These are phyloP conservation scores for Lepus oiostolus DNA, from an alignment of 2,797 vertebrate genomes.

Conservation along the genomic window DNA sequence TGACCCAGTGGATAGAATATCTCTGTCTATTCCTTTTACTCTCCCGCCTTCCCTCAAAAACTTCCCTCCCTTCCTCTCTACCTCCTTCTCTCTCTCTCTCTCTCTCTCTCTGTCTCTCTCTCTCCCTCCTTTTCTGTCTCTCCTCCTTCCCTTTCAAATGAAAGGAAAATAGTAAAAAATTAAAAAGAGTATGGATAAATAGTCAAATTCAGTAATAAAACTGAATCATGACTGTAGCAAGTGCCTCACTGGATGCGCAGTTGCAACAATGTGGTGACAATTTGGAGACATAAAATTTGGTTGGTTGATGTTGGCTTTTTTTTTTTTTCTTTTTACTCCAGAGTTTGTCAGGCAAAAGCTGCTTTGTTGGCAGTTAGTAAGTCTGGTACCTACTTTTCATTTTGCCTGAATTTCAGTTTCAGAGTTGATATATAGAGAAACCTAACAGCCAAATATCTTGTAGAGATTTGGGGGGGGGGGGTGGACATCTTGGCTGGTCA, in stretches of 20 bases:
- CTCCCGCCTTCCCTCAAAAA: too few relatives aligned
- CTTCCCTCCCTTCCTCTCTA: too few relatives aligned
- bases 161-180: too few relatives aligned
- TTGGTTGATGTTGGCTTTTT: not conserved
- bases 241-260: not conserved
- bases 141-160: too few relatives aligned
- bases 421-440: not conserved
- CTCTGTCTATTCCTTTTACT: too few relatives aligned
- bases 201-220: conserved; percentile 32
- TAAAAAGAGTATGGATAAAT: not conserved
- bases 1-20: too few relatives aligned
- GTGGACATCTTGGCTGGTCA: not conserved
- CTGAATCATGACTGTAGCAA: not conserved
- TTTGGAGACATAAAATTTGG: conserved; percentile 2
- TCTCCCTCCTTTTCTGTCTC: too few relatives aligned
- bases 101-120: too few relatives aligned
- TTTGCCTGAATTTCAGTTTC: not conserved
- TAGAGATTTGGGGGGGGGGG: not conserved
- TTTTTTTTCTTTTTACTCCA: conserved; percentile 41
- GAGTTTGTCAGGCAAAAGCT: conserved; percentile 23
- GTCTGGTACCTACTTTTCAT: not conserved
- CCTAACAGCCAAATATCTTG: not conserved
- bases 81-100: too few relatives aligned
- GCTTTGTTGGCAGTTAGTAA: not conserved
- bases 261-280: not conserved